These are phyloP conservation scores for Cybosia mesomella DNA, from an alignment of 2,888 invertebrate species.

Conservation along the genomic window DNA sequence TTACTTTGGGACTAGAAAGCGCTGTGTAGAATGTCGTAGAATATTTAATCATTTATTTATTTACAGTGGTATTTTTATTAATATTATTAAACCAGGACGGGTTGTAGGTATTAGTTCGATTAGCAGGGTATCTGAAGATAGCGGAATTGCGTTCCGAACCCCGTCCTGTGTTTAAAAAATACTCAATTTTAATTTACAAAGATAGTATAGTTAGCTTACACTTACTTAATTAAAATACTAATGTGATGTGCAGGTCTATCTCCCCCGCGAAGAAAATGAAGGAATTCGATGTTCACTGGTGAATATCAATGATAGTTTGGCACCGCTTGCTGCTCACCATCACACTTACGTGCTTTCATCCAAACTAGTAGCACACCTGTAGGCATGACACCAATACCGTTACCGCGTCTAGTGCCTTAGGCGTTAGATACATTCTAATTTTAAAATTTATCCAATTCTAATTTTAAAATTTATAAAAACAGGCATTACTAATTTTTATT, in stretches of 20 bases:
- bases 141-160: neutral
- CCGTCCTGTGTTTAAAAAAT: neutral
- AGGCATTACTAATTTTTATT: neutral
- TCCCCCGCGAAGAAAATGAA: slow-evolving; percentile 79
- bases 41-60: too few relatives aligned
- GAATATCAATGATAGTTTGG: slow-evolving; percentile 61
- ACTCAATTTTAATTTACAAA: too few relatives aligned
- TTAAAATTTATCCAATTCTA: neutral
- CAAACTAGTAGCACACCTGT: neutral
- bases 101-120: neutral
- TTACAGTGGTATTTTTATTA: neutral
- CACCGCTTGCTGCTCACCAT: slow-evolving; percentile 40
- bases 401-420: neutral
- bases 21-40: too few relatives aligned
- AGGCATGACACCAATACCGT: neutral
- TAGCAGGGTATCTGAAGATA: neutral
- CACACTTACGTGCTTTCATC: slow-evolving; percentile 1
- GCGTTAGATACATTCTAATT: neutral
- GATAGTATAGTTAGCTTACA: too few relatives aligned
- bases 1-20: too few relatives aligned
- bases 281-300: slow-evolving; percentile 74
- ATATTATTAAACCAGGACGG: neutral
- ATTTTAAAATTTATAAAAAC: neutral
- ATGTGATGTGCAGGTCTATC: slow-evolving; percentile 64
- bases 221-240: slow-evolving; percentile 11